Percentiles rank a stretch among this genome's conserved stretches.
Evolutionary conservation across 2,797 vertebrate species (phyloP).

Genomic region (Erithacus rubecula): DNA sequence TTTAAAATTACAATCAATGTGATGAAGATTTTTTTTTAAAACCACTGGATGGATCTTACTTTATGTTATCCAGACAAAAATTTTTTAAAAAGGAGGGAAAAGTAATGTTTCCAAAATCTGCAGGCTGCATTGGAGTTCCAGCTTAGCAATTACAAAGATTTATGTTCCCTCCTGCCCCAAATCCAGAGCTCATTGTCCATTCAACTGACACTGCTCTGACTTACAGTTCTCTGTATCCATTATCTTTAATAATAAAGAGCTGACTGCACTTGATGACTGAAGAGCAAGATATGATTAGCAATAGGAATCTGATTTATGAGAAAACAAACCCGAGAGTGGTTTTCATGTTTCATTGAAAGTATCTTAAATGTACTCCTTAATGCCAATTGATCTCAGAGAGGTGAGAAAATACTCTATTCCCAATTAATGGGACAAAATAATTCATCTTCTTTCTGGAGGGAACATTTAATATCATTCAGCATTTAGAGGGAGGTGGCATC

Average conservation of each 20-base stretch:
- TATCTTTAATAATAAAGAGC: constrained; percentile 62
- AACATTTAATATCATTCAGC: neutral
- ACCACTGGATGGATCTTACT: neutral
- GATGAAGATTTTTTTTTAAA: neutral
- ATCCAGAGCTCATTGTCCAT: constrained; percentile 47
- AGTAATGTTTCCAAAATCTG: constrained; percentile 18
- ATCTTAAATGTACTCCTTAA: constrained; percentile 49
- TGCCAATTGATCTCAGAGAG: constrained; percentile 40
- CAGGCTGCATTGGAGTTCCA: constrained; percentile 4
- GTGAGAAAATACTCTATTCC: constrained; percentile 20
- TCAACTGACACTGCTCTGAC: constrained; percentile 2
- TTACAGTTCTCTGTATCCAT: constrained; percentile 42
- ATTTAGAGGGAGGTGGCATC: neutral
- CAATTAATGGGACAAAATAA: constrained; percentile 33
- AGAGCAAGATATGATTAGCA: constrained; percentile 55
- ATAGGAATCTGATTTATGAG: constrained; percentile 58
- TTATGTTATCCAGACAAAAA: neutral
- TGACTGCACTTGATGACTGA: constrained; percentile 64
- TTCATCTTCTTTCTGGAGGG: constrained; percentile 11
- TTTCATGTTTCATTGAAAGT: constrained; percentile 60
- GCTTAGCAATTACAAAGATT: constrained; percentile 61
- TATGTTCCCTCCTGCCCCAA: constrained; percentile 45
- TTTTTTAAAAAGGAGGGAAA: neutral
- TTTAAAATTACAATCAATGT: constrained; percentile 36
- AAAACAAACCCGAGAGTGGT: constrained; percentile 59